A percentile compares a stretch with the other conserved stretches of the same genome.
phyloP scores from a whole-genome alignment of 2,113 vertebrate species.

The Stegastes partitus region DNA sequence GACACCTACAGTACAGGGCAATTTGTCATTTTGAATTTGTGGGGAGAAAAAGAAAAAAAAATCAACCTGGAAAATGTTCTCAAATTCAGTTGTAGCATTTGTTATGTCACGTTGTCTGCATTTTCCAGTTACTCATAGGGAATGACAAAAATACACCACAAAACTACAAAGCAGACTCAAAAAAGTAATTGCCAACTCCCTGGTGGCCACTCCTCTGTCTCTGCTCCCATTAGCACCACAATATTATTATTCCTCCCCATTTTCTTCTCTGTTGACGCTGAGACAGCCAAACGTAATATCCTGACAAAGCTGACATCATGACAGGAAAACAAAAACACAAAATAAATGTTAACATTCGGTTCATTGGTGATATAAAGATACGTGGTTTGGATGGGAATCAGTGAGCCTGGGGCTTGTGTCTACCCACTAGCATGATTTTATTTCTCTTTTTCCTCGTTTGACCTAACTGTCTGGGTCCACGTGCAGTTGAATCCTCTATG shows the following conservation, averaged over 20 bases:
- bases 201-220: constrained; percentile 24
- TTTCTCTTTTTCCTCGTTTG: constrained; percentile 54
- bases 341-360: constrained; percentile 57
- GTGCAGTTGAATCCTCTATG: constrained; percentile 64
- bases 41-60: not conserved
- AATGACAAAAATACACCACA: constrained; percentile 28
- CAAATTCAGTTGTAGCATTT: constrained; percentile 2
- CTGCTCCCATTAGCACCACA: constrained; percentile 41
- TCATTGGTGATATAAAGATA: constrained; percentile 58
- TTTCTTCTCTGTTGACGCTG: constrained; percentile 28
- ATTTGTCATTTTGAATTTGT: not conserved
- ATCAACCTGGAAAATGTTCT: not conserved
- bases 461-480: constrained; percentile 64
- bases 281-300: constrained; percentile 42
- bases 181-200: constrained; percentile 33
- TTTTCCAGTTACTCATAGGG: constrained; percentile 13
- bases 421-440: constrained; percentile 62
- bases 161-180: constrained; percentile 27
- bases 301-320: constrained; percentile 55
- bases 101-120: constrained; percentile 23
- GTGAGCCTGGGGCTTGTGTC: constrained; percentile 58
- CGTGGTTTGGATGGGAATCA: constrained; percentile 58
- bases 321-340: constrained; percentile 52
- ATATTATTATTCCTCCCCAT: constrained; percentile 31
- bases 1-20: not conserved